Evolutionary conservation across 2,113 vertebrate species (phyloP).

Genomic region (Cheirogaleus medius): DNA sequence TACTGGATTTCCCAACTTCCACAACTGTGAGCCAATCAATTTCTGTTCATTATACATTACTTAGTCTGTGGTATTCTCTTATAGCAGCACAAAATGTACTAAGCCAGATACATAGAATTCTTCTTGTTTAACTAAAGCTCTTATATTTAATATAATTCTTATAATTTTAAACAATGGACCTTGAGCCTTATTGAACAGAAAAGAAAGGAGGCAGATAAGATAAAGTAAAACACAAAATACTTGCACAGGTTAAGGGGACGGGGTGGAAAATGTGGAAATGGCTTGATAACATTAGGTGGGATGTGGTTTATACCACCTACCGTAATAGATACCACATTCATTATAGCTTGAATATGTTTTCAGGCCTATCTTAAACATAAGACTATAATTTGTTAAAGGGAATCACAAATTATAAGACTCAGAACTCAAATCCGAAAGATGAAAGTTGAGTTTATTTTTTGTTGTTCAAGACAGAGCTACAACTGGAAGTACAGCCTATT

Average conservation of each 20-base stretch:
- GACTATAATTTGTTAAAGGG: background rate
- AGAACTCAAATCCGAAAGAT: background rate
- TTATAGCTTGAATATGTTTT: background rate
- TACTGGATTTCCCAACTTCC: background rate
- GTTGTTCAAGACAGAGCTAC: background rate
- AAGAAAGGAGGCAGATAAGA: background rate
- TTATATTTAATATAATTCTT: background rate
- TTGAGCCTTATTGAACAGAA: background rate
- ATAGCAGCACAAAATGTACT: background rate
- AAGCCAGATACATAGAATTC: background rate
- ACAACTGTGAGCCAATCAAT: background rate
- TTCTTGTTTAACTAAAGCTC: slow-evolving; percentile 3
- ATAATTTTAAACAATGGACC: background rate
- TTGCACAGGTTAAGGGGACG: background rate
- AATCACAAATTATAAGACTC: background rate
- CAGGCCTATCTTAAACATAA: background rate
- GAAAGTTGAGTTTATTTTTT: slow-evolving; percentile 2
- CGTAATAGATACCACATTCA: background rate
- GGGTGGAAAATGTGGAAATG: background rate
- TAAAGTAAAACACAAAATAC: background rate
- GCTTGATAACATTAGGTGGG: background rate
- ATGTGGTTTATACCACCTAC: background rate
- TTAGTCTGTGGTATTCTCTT: background rate
- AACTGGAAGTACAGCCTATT: background rate
- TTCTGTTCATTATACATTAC: background rate